These are phyloP conservation scores for Rhogogaster chlorosoma DNA, from an alignment of 2,888 invertebrate species.

Conservation along the genomic window DNA sequence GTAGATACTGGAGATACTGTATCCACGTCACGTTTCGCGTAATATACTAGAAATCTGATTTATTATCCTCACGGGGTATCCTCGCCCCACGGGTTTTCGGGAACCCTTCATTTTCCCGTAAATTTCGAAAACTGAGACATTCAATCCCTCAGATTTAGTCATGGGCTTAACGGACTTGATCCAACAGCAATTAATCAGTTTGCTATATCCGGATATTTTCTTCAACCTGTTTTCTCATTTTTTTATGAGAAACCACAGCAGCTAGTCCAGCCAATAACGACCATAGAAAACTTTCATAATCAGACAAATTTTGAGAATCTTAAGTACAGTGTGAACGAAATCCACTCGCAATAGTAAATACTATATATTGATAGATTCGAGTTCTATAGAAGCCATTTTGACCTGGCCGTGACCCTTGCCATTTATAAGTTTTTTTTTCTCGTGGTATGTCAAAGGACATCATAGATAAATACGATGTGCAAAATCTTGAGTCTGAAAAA, in stretches of 20 bases:
- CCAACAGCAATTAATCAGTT: constrained; percentile 25
- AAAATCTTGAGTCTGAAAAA: too few relatives aligned
- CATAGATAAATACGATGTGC: too few relatives aligned
- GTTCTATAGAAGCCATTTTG: background rate
- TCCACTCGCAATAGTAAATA: too few relatives aligned
- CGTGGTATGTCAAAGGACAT: too few relatives aligned
- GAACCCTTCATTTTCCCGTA: constrained; percentile 19
- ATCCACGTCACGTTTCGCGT: constrained; percentile 41
- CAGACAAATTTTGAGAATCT: background rate
- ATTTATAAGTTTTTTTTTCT: too few relatives aligned
- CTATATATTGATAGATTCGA: background rate
- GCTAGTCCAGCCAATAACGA: background rate
- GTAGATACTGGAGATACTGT: constrained; percentile 35
- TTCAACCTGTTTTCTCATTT: background rate
- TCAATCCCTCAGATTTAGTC: constrained; percentile 2
- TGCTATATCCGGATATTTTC: background rate
- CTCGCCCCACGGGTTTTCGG: constrained; percentile 14
- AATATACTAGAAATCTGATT: constrained; percentile 49
- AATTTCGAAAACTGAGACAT: background rate
- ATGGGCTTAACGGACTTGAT: constrained; percentile 4
- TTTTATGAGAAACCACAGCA: background rate
- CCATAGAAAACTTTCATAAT: background rate
- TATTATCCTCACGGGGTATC: constrained; percentile 23
- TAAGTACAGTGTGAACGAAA: background rate
- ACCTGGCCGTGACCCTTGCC: too few relatives aligned